Base-by-base conservation (phyloP, 2,888 invertebrate genomes). In the Pelosia muscerda region DNA sequence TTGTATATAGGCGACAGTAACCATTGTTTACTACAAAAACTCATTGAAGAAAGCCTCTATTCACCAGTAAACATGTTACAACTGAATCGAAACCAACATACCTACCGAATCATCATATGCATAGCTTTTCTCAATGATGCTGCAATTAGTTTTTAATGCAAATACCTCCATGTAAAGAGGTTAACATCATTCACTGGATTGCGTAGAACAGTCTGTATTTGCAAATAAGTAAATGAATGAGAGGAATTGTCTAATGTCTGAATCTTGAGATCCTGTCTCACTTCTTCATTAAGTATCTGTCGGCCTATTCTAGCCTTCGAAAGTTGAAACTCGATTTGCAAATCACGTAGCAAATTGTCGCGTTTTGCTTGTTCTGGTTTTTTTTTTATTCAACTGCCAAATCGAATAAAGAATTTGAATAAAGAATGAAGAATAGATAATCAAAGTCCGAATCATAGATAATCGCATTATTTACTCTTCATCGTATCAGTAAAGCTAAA, bases 181-280 rank as follows among this genome's bases (percentile, higher is more conserved):
- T 42, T 69, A 69, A 69, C 31, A 63, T 34, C 54, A 69, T 69
- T 69, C 69, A 63, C 31, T 19, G 28, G 58, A 59, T 63, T 63
- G 65, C 68, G 64, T 68, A 28, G 64, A n/a, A n/a, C 56, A 68
- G 38, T 53, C 25, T 38, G 49, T 31, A 53, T 34, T 62, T 65
- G 23, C 49, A 57, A 53, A 38, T 42, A 57, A 34, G 53, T 42
- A 65, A 42, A 66, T 64, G 65, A 69, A 69, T 69, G 65, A 58
- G 60, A 54, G 25, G 61, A 62, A 66, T 55, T 22, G 59, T 31
- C 2, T 56, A 55, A 31, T 22, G 59, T 31, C 2, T 56, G 59
- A 31, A 42, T 19, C 28, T 42, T 5, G 38, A 57, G 38, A 55
- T 62, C 62, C 58, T 58, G 65, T 65, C 68, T 62, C 65, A 58